Evolutionary conservation across 2,888 invertebrate species (phyloP), one percentile per base, ranked within the genome.

Genomic region (Dynastes grantii): DNA sequence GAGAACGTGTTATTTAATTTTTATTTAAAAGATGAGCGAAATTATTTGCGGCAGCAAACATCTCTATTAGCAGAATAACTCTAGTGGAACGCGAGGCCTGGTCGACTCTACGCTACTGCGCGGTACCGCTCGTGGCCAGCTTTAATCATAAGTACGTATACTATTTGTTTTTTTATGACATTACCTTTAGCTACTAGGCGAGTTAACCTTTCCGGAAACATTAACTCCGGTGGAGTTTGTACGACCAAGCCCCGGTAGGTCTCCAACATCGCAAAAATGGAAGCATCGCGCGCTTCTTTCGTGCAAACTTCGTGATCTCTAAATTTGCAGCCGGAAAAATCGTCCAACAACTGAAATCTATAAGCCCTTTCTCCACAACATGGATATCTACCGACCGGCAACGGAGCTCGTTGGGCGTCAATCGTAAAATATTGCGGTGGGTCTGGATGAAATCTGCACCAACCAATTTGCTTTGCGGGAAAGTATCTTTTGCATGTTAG

Each of bases 291-390:
- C 78, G 94, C 92, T 16, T 92, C 90, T 67, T 91, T 91, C 79
- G 94, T 92, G 81, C 92, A 90, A 1, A 94, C 92, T 67, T 91
- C 90, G 87, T 95, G 95, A 85, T 95, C 95, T 29, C 93, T 91
- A 87, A 93, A 94, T 85, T 94, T 93, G 82, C 95, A 95, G 37
- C 95, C 95, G 16, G 86, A 84, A 77, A 91, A 91, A 83, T 93
- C 91, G 13, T 92, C 91, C 80, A 95, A 85, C 32, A 94, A 91
- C 88, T 96, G 95, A 88, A 95, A 96, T 83, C 94, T 91, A 87
- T 96, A 95, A 1, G 96, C 95, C 82, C 95, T 92, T 88, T 95
- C 95, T 37, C 96, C 96, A 88, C 98, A 98, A 89, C 98, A 98
- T 0, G 96, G 95, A 89, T 94, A 95, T 76, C 82, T 90, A 73